A percentile compares a stretch with the other conserved stretches of the same genome.
These are phyloP conservation scores for Coecobrya sp. DNA, from an alignment of 2,888 invertebrate genomes.

Conservation along the genomic window DNA sequence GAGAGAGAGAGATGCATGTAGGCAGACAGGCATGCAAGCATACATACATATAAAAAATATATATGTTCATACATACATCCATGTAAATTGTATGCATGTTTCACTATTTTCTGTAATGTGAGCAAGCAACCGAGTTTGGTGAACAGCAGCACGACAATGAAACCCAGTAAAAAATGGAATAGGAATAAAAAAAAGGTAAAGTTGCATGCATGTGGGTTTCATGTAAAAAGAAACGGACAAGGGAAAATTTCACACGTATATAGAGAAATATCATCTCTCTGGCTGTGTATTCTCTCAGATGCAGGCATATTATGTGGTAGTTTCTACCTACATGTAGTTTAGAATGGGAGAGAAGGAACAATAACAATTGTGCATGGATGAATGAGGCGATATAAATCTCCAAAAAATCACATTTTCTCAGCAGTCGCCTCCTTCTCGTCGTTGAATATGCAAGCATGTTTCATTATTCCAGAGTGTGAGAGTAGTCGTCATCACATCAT, in stretches of 20 bases:
- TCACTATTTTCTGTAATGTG: constrained; percentile 12
- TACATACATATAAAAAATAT: neutral
- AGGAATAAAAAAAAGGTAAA: constrained; percentile 33
- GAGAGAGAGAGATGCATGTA: constrained; percentile 47
- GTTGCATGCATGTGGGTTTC: constrained; percentile 15
- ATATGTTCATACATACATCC: neutral
- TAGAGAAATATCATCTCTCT: too few species aligned
- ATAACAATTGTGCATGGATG: constrained; percentile 53
- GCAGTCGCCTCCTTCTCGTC: constrained; percentile 66
- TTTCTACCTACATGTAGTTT: neutral
- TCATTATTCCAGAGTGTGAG: neutral
- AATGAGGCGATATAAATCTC: constrained; percentile 59
- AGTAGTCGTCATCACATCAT: constrained; percentile 8
- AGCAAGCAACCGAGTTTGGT: neutral
- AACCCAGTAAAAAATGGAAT: neutral
- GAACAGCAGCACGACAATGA: constrained; percentile 41
- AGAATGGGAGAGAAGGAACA: neutral
- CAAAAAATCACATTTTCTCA: constrained; percentile 72
- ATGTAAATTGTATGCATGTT: constrained; percentile 70
- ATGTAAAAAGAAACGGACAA: neutral
- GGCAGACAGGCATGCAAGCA: constrained; percentile 23
- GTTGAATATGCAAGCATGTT: neutral
- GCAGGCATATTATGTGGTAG: neutral
- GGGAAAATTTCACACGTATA: constrained; percentile 30
- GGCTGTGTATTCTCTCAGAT: neutral